phyloP scores from a whole-genome alignment of 1,140 invertebrate species.

The Doryteuthis pealeii region DNA sequence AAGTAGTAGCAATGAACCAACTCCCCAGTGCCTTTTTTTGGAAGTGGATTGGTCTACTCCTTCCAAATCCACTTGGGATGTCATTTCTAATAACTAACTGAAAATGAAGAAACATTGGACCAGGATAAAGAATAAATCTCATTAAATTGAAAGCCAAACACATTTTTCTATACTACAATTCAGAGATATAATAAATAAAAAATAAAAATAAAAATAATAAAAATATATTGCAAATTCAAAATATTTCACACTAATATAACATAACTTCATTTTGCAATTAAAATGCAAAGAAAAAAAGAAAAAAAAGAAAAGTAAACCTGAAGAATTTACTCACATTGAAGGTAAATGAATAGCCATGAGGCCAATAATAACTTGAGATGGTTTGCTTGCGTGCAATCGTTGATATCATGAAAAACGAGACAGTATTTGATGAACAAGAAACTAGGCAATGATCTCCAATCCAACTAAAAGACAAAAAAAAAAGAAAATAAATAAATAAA shows the following conservation, averaged over 20 bases:
- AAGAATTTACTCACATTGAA: conserved; percentile 75
- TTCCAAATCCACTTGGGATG: no score
- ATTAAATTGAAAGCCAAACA: no score
- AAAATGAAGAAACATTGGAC: no score
- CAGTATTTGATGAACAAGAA: conserved; percentile 89
- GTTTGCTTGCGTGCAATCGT: conserved; percentile 94
- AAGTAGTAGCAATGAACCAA: no score
- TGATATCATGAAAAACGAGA: conserved; percentile 90
- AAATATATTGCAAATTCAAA: conserved; percentile 32
- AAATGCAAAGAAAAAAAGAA: not conserved
- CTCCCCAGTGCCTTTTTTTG: no score
- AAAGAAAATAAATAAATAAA: no score
- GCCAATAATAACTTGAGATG: conserved; percentile 92
- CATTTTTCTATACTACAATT: no score
- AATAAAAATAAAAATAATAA: conserved; percentile 19
- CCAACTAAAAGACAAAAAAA: conserved; percentile 70
- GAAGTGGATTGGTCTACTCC: no score
- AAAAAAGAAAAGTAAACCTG: not conserved
- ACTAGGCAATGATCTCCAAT: conserved; percentile 92
- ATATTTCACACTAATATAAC: not conserved
- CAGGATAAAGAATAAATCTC: no score
- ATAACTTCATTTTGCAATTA: no score
- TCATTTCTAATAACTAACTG: no score
- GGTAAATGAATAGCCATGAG: conserved; percentile 96
- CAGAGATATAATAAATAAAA: no score